These are phyloP conservation scores for Theonella swinhoei DNA, from an alignment of 37 sponge, comb jelly and placozoan genomes.

Conservation along the genomic window DNA sequence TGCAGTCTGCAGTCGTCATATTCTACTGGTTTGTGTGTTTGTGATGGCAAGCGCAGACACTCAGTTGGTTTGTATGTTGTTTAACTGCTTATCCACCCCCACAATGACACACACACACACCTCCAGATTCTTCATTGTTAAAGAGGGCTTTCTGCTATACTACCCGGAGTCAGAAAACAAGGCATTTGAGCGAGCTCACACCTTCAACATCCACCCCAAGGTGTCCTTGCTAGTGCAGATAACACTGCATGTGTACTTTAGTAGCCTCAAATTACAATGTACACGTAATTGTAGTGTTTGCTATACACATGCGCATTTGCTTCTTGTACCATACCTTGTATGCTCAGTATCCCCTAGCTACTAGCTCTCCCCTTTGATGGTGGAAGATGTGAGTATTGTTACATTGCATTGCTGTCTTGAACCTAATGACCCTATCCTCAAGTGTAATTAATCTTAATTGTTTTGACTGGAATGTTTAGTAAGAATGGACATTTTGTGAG, in stretches of 20 bases:
- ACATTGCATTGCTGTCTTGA: no score
- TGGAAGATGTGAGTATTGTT: no score
- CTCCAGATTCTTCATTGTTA: constrained; percentile 92
- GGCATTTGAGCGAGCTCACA: constrained; percentile 75
- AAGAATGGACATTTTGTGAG: no score
- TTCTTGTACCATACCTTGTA: no score
- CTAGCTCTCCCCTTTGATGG: no score
- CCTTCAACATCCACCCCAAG: constrained; percentile 99
- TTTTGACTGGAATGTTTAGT: no score
- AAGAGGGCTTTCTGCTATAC: constrained; percentile 98
- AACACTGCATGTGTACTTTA: neutral
- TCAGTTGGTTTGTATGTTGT: neutral
- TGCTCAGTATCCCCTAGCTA: no score
- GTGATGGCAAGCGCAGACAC: neutral
- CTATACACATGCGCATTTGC: no score
- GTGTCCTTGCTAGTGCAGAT: constrained; percentile 19
- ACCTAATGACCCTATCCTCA: no score
- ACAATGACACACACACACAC: neutral
- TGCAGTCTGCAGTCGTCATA: neutral
- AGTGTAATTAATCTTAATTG: no score
- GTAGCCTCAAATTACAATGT: neutral
- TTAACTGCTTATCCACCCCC: neutral
- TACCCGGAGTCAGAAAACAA: constrained; percentile 85
- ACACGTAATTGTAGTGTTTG: neutral
- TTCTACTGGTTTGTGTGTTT: neutral